A percentile compares a stretch with the other conserved stretches of the same genome.
Evolutionary conservation across 2,113 vertebrate species (phyloP).

Genomic region (Carettochelys insculpta): DNA sequence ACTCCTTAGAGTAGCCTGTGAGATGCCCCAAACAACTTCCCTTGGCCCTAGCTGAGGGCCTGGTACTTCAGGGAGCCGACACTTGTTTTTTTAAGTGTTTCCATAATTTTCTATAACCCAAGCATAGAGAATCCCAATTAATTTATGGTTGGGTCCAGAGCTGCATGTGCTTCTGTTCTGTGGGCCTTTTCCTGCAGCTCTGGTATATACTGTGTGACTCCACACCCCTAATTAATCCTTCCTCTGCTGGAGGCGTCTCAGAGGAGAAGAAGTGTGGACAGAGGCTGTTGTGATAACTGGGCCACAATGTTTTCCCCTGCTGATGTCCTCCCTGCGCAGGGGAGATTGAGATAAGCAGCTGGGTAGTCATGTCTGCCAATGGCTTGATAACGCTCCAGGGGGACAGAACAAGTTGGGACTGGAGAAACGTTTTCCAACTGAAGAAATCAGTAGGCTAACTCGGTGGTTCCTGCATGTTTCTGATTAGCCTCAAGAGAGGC

Average conservation of each 20-base stretch:
- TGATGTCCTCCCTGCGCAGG: too few relatives aligned
- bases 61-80: background rate
- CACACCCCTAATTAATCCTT: background rate
- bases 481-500: too few relatives aligned
- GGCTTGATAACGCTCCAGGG: background rate
- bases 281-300: background rate
- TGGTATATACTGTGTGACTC: background rate
- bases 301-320: too few relatives aligned
- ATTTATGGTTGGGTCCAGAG: accelerated
- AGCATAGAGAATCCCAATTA: background rate
- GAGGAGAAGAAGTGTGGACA: background rate
- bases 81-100: background rate
- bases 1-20: background rate
- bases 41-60: background rate
- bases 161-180: background rate
- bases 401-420: conserved; percentile 32
- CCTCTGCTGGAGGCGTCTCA: background rate
- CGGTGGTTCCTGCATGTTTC: too few relatives aligned
- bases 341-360: too few relatives aligned
- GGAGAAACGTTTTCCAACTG: background rate
- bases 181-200: background rate
- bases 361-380: background rate
- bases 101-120: background rate
- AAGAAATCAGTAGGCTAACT: background rate
- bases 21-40: background rate